Base-by-base conservation (phyloP, 2,113 vertebrate genomes). In the Colaptes auratus region DNA sequence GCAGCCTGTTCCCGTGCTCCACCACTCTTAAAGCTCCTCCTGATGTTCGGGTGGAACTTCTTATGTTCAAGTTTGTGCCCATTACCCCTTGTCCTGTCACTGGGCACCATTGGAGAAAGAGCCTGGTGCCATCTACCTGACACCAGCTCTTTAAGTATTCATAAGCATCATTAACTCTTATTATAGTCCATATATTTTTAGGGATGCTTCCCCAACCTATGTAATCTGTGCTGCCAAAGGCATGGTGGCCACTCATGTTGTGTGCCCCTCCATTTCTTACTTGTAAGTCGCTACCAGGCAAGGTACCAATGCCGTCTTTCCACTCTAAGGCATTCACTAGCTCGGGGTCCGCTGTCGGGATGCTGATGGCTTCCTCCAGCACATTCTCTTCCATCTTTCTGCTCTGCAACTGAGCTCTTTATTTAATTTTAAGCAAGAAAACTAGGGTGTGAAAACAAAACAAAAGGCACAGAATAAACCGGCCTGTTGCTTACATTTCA, bases 231-330 rank as follows among this genome's bases (percentile, higher is more conserved):
- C n/a, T 75, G 61, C 67, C 80, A 33, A 46, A 52, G 12, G 52
- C 60, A 31, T 0, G 11, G 63, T 11, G 30, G 19, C 17, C 10
- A 2, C 70, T 72, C 28, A 2, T 2, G 18, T 31, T 20, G 4
- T 20, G 39, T 56, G 23, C 27, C 60, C 44, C 61, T 52, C 33
- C 28, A 63, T 63, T 65, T 88, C 95, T 96, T 78, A 98, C 98
- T 98, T 96, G 97, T 82, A 98, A 97, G 92, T 98, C 97, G 95
- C 98, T 98, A 82, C 98, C 98, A 53, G 98, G 98, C 90, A 98
- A 97, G 6, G 98, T 98, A 53, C 97, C 98, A 73, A 98, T 98
- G 73, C 98, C 97, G 7, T 98, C 98, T 96, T 98, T 98, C 98
- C 98, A 98, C 85, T 98, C 97, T 92, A 98, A 97, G 78, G 98